A percentile compares a stretch with the other conserved stretches of the same genome.
phyloP scores from a whole-genome alignment of 2,113 vertebrate genomes.

The Hypocryptadius cinnamomeus region DNA sequence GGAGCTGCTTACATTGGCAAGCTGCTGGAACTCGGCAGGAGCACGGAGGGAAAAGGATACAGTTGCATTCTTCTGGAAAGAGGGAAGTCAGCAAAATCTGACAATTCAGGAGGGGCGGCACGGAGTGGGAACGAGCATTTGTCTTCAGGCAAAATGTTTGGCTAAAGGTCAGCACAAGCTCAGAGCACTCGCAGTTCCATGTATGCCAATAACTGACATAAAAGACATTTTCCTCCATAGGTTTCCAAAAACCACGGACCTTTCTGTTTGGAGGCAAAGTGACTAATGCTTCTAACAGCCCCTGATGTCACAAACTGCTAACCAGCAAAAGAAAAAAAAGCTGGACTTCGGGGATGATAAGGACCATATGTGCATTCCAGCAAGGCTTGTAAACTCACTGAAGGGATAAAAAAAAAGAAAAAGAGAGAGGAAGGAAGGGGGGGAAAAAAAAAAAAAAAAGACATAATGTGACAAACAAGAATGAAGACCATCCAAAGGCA shows the following conservation, averaged over 20 bases:
- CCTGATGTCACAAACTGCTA: constrained; percentile 60
- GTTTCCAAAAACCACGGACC: constrained; percentile 28
- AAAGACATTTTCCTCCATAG: constrained; percentile 39
- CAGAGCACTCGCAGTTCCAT: neutral
- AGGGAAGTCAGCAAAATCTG: neutral
- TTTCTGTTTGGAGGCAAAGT: constrained; percentile 47
- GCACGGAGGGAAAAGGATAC: neutral
- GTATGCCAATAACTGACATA: constrained; percentile 38
- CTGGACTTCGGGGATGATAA: constrained; percentile 41
- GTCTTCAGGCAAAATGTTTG: constrained; percentile 41
- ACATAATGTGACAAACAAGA: constrained; percentile 41
- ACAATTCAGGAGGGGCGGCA: neutral
- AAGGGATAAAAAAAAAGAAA: neutral
- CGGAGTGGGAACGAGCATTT: neutral
- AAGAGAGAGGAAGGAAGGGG: neutral
- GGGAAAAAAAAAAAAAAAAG: neutral
- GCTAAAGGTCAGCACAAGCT: constrained; percentile 43
- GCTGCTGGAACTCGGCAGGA: neutral
- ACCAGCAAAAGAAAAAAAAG: neutral
- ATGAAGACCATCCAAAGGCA: constrained; percentile 39
- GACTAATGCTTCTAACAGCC: constrained; percentile 34
- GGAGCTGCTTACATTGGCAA: neutral
- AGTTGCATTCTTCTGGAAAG: neutral
- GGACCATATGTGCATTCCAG: constrained; percentile 73
- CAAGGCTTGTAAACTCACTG: constrained; percentile 24